Base-by-base conservation (phyloP, 2,797 vertebrate species). In the Sebastes wilsoni region DNA sequence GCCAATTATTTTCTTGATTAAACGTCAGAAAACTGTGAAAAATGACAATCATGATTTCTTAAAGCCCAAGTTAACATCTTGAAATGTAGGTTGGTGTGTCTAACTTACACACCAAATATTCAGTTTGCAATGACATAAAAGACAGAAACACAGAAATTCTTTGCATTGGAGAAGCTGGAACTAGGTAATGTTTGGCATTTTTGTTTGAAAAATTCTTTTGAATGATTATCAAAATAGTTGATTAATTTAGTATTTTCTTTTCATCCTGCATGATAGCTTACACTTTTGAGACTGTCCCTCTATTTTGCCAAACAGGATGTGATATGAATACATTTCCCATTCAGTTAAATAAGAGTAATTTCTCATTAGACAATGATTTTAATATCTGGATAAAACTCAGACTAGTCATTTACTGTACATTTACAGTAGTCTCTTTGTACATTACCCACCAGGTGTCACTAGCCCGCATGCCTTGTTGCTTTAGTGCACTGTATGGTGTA, bases 361-460 rank as follows among this genome's bases (percentile, higher is more conserved):
- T 20, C 16, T 49, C 16, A 49, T 49, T 49, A 16, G 16, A 49
- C n/a, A 20, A 20, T 34, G 2, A 6, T 34, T 30, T 66, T 9
- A 38, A 36, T 10, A 46, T 8, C 46, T 49, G 18, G 46, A 49
- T 28, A 28, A 20, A 54, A 28, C 27, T 54, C 32, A 28, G 10
- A 52, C 12, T 2, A n/a, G 32, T 14, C 4, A 23, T 22, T 23
- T 52, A 56, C 23, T 52, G n/a, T 62, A 75, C 27, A 36, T 61
- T 28, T 32, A 65, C 66, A 65, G 34, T 8, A 18, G 32, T 36
- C 22, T 32, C 4, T 72, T 14, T 74, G 36, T 65, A 23, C 75
- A 61, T 49, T 55, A 81, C 77, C 92, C 93, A 93, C 87, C 88
- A 94, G 93, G 85, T 89, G 92, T 91, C 92, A 93, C 88, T 79